Evolutionary conservation across 2,113 vertebrate species (phyloP).

Genomic region (Paramormyrops kingsleyae): DNA sequence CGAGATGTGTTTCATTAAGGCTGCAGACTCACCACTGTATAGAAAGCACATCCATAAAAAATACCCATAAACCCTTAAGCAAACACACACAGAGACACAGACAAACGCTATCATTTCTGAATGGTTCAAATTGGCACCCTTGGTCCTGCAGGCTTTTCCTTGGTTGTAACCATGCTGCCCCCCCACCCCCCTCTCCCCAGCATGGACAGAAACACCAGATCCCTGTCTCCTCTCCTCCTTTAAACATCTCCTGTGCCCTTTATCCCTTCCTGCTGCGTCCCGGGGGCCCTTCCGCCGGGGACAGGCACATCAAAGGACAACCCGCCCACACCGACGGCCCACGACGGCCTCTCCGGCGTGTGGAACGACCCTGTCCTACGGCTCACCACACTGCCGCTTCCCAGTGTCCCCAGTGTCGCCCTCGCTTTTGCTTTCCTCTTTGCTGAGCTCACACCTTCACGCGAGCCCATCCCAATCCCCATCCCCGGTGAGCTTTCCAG

Average conservation of each 20-base stretch:
- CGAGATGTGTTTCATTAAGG: neutral
- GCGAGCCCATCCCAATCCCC: neutral
- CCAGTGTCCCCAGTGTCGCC: neutral
- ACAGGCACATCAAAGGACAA: conserved; percentile 35
- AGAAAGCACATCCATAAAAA: neutral
- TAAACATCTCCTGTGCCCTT: neutral
- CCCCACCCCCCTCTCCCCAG: neutral
- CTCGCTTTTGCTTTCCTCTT: neutral
- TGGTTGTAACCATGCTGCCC: neutral
- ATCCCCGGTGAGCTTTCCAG: neutral
- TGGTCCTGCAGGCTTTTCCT: neutral
- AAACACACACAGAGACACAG: neutral
- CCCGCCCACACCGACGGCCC: neutral
- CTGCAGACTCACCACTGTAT: neutral
- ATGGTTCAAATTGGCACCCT: neutral
- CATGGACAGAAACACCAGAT: neutral
- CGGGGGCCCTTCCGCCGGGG: conserved; percentile 10
- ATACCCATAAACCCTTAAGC: neutral
- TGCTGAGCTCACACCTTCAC: conserved; percentile 1
- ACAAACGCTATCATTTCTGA: neutral
- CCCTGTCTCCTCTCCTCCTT: conserved; percentile 11
- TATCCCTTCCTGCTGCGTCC: conserved; percentile 22
- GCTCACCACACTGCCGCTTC: neutral
- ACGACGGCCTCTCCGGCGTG: neutral
- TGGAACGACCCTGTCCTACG: neutral